A percentile compares a stretch with the other conserved stretches of the same genome.
Conservation (phyloP, 2,888 invertebrate genomes). For the Acanthosoma haemorrhoidale region DNA sequence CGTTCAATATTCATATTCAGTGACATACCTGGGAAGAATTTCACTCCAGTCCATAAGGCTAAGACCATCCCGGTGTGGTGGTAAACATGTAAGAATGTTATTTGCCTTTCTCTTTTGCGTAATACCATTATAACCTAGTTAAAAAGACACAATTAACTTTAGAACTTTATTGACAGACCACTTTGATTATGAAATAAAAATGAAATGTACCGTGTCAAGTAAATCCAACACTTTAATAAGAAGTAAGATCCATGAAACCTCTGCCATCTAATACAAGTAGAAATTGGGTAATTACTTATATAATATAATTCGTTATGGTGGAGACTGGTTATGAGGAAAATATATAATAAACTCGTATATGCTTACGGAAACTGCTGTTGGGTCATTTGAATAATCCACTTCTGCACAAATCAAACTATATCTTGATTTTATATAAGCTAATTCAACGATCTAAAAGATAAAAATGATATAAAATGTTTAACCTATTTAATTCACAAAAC, state of each 20-base stretch:
- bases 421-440: neutral
- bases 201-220: constrained; percentile 29
- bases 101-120: constrained; percentile 36
- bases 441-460: neutral
- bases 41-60: constrained; percentile 30
- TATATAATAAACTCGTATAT: neutral
- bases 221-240: constrained; percentile 32
- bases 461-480: no score
- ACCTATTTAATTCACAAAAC: no score
- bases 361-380: constrained; percentile 53
- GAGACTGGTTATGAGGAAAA: neutral
- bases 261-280: neutral
- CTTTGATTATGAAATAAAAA: neutral
- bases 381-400: constrained; percentile 59
- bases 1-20: neutral
- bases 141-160: no score
- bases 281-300: neutral
- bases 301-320: no score
- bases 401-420: constrained; percentile 68
- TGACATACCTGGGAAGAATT: constrained; percentile 33
- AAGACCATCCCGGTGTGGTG: constrained; percentile 38
- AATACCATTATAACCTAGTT: constrained; percentile 37
- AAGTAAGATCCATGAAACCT: constrained; percentile 26
- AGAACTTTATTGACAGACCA: no score
- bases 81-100: constrained; percentile 38